phyloP scores from a whole-genome alignment of 2,888 invertebrate genomes.

The Phrixothrix hirtus region DNA sequence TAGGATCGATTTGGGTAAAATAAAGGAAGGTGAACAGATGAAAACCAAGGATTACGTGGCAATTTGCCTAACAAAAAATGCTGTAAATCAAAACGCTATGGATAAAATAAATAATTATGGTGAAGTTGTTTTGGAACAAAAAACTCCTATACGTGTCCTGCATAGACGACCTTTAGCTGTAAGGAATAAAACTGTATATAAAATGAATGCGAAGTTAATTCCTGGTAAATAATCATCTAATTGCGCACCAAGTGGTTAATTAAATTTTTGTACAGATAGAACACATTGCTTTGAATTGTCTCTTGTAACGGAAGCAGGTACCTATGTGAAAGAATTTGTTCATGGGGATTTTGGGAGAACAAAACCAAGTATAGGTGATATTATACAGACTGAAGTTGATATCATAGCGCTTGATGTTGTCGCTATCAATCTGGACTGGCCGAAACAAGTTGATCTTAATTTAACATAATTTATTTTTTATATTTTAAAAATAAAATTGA shows the following conservation, averaged over 20 bases:
- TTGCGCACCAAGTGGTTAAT: no score
- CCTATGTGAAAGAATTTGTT: constrained; percentile 96
- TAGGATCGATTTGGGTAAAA: constrained; percentile 67
- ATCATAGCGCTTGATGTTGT: constrained; percentile 91
- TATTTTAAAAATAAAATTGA: background rate
- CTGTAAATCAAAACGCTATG: constrained; percentile 60
- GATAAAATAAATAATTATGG: constrained; percentile 53
- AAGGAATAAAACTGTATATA: constrained; percentile 68
- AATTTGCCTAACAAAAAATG: constrained; percentile 62
- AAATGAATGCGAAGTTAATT: constrained; percentile 63
- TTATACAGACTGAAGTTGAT: constrained; percentile 75
- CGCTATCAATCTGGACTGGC: constrained; percentile 77
- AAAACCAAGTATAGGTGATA: constrained; percentile 70
- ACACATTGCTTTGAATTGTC: constrained; percentile 66
- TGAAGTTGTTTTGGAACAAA: constrained; percentile 69
- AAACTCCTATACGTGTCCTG: constrained; percentile 88
- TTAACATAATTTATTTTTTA: background rate
- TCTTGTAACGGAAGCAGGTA: constrained; percentile 85
- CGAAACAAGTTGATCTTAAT: constrained; percentile 48
- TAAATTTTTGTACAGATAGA: constrained; percentile 56
- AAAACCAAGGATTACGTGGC: constrained; percentile 89
- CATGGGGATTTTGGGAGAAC: constrained; percentile 95
- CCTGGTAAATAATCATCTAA: constrained; percentile 54
- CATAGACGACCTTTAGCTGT: constrained; percentile 79
- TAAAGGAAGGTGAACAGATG: constrained; percentile 86